phyloP scores from a whole-genome alignment of 2,113 vertebrate genomes.

The Barnardius zonarius region DNA sequence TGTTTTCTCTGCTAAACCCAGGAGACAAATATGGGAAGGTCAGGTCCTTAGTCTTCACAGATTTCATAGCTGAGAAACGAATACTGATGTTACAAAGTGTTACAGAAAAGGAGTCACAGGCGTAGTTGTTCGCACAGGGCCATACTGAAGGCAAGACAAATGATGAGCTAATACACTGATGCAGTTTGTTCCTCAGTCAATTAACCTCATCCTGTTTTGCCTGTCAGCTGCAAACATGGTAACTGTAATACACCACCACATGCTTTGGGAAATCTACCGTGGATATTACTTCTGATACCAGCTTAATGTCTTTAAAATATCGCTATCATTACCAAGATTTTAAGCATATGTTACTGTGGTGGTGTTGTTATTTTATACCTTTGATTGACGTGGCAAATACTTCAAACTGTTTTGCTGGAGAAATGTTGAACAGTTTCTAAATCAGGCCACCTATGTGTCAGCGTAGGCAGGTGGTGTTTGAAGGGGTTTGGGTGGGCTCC shows the following conservation, averaged over 20 bases:
- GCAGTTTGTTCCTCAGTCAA: not conserved
- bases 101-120: not conserved
- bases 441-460: not conserved
- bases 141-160: not conserved
- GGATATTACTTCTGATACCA: not conserved
- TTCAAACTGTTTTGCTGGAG: not conserved
- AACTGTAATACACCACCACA: not conserved
- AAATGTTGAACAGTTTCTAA: not conserved
- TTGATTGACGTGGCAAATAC: not conserved
- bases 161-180: not conserved
- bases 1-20: not conserved
- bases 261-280: not conserved
- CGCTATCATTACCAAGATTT: not conserved
- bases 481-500: not conserved
- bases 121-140: not conserved
- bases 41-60: not conserved
- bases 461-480: not conserved
- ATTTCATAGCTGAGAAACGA: not conserved
- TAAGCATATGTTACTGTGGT: not conserved
- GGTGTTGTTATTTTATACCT: not conserved
- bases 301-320: not conserved
- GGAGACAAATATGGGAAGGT: not conserved
- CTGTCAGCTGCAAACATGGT: not conserved
- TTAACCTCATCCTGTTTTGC: not conserved
- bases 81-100: not conserved